phyloP scores from a whole-genome alignment of 2,797 vertebrate genomes.

The Thripadectes ignobilis region DNA sequence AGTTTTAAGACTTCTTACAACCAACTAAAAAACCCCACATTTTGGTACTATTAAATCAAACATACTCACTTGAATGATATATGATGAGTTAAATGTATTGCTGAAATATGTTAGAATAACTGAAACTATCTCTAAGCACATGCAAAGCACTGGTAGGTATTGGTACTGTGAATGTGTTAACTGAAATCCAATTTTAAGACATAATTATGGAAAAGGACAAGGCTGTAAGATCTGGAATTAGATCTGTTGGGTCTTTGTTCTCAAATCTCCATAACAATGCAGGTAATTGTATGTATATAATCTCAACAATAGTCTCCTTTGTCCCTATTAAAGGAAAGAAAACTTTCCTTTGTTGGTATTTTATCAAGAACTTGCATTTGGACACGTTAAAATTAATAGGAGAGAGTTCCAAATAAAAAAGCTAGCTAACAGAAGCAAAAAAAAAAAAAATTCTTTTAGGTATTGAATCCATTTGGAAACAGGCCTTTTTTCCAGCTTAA shows the following conservation, averaged over 20 bases:
- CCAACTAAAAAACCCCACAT: neutral
- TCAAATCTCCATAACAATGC: slow-evolving; percentile 32
- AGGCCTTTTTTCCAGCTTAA: neutral
- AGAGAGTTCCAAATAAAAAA: neutral
- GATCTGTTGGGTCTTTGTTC: slow-evolving; percentile 20
- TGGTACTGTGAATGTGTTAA: neutral
- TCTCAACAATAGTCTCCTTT: neutral
- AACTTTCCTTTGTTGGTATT: neutral
- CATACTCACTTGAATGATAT: neutral
- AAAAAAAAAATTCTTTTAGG: neutral
- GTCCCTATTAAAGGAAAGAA: neutral
- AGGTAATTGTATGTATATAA: slow-evolving; percentile 23
- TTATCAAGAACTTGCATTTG: neutral
- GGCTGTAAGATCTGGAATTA: slow-evolving; percentile 6
- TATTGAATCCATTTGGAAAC: neutral
- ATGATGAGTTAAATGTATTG: neutral
- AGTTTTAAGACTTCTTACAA: neutral
- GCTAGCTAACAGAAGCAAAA: neutral
- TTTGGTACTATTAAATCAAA: neutral
- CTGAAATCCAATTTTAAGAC: slow-evolving; percentile 16
- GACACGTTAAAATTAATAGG: neutral
- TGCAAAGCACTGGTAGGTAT: neutral
- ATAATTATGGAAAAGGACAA: neutral
- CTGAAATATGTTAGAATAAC: neutral
- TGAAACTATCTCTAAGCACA: neutral